Evolutionary conservation across 2,113 vertebrate genomes (phyloP).

Genomic region (Elaphurus davidianus): DNA sequence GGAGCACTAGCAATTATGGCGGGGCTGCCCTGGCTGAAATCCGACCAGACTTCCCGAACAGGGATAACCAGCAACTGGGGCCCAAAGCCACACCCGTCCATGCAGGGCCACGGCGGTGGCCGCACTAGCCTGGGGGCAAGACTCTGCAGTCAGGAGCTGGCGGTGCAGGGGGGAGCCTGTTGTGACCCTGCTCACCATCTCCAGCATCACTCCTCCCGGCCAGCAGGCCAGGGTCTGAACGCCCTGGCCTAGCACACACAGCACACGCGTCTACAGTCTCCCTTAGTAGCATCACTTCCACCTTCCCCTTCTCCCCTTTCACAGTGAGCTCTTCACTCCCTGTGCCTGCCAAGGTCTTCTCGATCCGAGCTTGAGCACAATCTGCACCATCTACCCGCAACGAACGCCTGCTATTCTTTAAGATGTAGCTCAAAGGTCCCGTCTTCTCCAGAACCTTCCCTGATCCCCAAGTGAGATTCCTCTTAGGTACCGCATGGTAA

Average conservation of each 20-base stretch:
- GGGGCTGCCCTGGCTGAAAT: not conserved
- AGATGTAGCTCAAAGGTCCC: not conserved
- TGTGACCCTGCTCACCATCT: not conserved
- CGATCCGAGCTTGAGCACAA: not conserved
- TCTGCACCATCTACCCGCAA: not conserved
- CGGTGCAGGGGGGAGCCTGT: accelerated
- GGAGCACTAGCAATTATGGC: accelerated
- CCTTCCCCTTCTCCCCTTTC: not conserved
- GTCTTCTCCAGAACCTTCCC: not conserved
- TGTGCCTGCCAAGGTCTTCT: too few species aligned
- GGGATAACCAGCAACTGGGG: accelerated
- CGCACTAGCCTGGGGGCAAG: not conserved
- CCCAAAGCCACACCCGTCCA: accelerated
- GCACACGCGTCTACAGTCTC: accelerated
- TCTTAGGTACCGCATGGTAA: not conserved
- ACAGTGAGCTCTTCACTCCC: not conserved
- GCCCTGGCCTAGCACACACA: not conserved
- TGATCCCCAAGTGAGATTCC: not conserved
- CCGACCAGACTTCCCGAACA: not conserved
- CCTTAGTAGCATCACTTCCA: too few species aligned
- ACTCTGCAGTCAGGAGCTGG: not conserved
- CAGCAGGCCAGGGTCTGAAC: not conserved
- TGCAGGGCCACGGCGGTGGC: accelerated
- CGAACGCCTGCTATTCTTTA: not conserved
- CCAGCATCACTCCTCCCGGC: not conserved